Conservation (phyloP, 2,888 invertebrate genomes). For the Flexamia atlantica region DNA sequence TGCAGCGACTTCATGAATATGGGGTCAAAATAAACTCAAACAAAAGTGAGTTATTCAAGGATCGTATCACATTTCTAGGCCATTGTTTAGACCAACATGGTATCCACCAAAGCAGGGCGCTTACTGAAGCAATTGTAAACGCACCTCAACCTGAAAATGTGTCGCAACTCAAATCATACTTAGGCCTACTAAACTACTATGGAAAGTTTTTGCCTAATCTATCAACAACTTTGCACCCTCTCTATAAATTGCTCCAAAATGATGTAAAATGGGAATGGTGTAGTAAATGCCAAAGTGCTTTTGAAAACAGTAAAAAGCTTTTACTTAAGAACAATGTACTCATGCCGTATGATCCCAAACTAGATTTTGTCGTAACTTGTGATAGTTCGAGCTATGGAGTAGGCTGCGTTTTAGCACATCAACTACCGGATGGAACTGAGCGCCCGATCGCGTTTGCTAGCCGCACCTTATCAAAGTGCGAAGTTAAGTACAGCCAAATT, state of each 20-base stretch:
- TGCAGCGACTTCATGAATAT: slow-evolving; percentile 64
- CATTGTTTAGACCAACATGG: slow-evolving; percentile 34
- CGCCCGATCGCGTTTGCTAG: slow-evolving; percentile 53
- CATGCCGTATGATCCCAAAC: slow-evolving; percentile 45
- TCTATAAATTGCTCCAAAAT: slow-evolving; percentile 3
- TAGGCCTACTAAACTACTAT: slow-evolving; percentile 22
- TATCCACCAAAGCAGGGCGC: slow-evolving; percentile 10
- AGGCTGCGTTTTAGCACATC: slow-evolving; percentile 42
- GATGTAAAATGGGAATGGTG: slow-evolving; percentile 29
- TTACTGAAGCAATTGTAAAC: background rate
- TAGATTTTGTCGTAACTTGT: slow-evolving; percentile 55
- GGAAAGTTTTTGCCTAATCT: slow-evolving; percentile 28
- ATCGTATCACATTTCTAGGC: slow-evolving; percentile 56
- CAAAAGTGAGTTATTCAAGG: slow-evolving; percentile 61
- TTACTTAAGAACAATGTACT: slow-evolving; percentile 27
- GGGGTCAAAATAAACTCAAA: slow-evolving; percentile 58
- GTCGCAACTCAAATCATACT: slow-evolving; percentile 10
- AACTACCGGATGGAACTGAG: slow-evolving; percentile 50
- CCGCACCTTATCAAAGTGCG: slow-evolving; percentile 47
- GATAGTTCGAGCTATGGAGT: slow-evolving; percentile 56
- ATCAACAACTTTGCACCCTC: background rate
- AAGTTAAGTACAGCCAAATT: slow-evolving; percentile 57
- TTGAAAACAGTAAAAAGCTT: background rate
- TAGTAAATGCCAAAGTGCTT: slow-evolving; percentile 11
- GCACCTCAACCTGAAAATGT: slow-evolving; percentile 4